Evolutionary conservation across 2,113 vertebrate genomes (phyloP).

Genomic region (Pleuronectes platessa): DNA sequence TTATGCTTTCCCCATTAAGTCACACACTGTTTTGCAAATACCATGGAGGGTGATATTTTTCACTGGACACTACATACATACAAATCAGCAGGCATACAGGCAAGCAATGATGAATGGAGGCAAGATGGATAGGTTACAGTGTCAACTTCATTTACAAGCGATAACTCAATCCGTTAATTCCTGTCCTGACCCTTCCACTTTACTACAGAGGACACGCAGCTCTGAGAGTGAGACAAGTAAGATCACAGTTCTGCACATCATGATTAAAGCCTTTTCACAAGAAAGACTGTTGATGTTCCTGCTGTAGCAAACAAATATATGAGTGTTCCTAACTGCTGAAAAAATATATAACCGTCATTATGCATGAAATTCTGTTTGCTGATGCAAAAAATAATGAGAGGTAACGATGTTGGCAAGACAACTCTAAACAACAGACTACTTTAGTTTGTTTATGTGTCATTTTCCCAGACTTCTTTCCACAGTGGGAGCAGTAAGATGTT

Average conservation of each 20-base stretch:
- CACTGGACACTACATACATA: neutral
- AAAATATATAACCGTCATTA: neutral
- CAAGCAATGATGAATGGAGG: neutral
- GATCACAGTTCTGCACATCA: neutral
- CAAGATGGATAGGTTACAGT: neutral
- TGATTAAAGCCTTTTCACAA: neutral
- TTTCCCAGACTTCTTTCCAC: slow-evolving; percentile 25
- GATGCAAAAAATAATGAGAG: neutral
- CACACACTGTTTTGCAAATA: neutral
- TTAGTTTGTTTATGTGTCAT: slow-evolving; percentile 7
- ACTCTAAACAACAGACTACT: neutral
- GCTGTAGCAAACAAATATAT: neutral
- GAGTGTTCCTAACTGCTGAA: neutral
- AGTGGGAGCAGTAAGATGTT: slow-evolving; percentile 3
- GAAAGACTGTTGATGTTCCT: neutral
- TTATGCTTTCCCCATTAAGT: slow-evolving; percentile 5
- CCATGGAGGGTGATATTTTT: neutral
- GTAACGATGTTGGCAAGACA: neutral
- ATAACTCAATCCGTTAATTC: slow-evolving; percentile 8
- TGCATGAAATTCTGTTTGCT: neutral
- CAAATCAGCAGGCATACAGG: neutral
- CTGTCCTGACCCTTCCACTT: slow-evolving; percentile 4
- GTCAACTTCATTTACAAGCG: slow-evolving; percentile 22
- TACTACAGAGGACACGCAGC: slow-evolving; percentile 18
- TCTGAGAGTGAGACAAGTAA: neutral